These are phyloP conservation scores for Nibea coibor DNA, from an alignment of 2,113 vertebrate genomes.

Conservation along the genomic window DNA sequence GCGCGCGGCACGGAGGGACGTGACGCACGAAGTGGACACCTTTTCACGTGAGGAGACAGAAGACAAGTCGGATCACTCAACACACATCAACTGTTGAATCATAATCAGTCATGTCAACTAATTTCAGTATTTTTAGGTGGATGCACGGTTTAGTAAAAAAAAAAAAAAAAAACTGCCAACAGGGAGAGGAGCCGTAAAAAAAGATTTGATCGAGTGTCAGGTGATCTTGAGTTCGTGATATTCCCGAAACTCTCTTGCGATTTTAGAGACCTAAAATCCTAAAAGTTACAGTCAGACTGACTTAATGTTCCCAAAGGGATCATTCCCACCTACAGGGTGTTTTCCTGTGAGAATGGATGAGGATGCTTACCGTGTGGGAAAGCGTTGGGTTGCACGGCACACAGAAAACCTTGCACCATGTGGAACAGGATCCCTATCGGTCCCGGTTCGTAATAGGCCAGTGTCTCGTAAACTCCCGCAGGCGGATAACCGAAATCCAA, in stretches of 20 bases:
- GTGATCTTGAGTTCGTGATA: background rate
- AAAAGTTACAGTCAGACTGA: background rate
- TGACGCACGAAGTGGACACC: constrained; percentile 30
- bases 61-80: background rate
- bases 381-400: constrained; percentile 89
- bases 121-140: background rate
- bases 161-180: no score
- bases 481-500: constrained; percentile 92
- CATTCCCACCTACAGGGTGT: background rate
- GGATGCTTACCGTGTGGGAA: constrained; percentile 93
- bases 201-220: background rate
- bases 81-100: background rate
- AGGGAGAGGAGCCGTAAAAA: background rate
- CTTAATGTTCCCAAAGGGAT: background rate
- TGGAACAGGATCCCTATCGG: constrained; percentile 90
- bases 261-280: background rate
- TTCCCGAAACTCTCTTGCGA: background rate
- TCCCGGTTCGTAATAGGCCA: constrained; percentile 87
- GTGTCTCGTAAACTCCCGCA: constrained; percentile 88
- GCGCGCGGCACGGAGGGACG: constrained; percentile 1
- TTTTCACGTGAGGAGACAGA: background rate
- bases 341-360: background rate
- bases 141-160: background rate
- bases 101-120: background rate
- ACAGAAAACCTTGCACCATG: constrained; percentile 88